A percentile compares a stretch with the other conserved stretches of the same genome.
These are phyloP conservation scores for Petrosia ficiformis DNA, from an alignment of 37 sponge, comb jelly and placozoan genomes.

Conservation along the genomic window DNA sequence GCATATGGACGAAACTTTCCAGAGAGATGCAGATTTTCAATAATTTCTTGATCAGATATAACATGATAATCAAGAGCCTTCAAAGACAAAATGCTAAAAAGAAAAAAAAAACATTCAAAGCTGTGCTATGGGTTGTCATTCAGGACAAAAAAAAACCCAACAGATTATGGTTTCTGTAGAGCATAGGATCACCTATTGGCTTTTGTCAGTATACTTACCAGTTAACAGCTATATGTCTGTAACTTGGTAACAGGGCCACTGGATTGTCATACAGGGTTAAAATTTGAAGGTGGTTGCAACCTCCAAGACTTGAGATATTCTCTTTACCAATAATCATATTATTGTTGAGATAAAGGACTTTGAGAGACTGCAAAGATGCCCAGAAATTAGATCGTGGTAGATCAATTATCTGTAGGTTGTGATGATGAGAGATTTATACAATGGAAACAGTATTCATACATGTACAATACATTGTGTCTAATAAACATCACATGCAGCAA, in stretches of 20 bases:
- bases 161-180: no score
- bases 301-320: conserved; percentile 4
- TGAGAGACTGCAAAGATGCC: conserved; percentile 47
- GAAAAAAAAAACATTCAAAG: not conserved
- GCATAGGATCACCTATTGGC: no score
- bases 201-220: conserved; percentile 39
- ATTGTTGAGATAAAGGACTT: conserved; percentile 69
- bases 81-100: conserved; percentile 48
- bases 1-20: conserved; percentile 38
- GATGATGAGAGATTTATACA: no score
- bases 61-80: conserved; percentile 76
- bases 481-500: no score
- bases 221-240: conserved; percentile 82
- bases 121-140: not conserved
- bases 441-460: not conserved
- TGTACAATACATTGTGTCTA: no score
- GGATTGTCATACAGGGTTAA: conserved; percentile 81
- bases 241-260: conserved; percentile 48
- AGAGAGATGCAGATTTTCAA: conserved; percentile 59
- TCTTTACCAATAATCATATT: conserved; percentile 41
- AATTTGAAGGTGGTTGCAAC: conserved; percentile 45
- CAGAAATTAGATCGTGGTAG: conserved; percentile 59
- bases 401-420: conserved; percentile 39
- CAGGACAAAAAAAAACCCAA: not conserved
- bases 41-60: conserved; percentile 82